A percentile compares a stretch with the other conserved stretches of the same genome.
phyloP scores from a whole-genome alignment of 2,113 vertebrate species.

The Sorex araneus region DNA sequence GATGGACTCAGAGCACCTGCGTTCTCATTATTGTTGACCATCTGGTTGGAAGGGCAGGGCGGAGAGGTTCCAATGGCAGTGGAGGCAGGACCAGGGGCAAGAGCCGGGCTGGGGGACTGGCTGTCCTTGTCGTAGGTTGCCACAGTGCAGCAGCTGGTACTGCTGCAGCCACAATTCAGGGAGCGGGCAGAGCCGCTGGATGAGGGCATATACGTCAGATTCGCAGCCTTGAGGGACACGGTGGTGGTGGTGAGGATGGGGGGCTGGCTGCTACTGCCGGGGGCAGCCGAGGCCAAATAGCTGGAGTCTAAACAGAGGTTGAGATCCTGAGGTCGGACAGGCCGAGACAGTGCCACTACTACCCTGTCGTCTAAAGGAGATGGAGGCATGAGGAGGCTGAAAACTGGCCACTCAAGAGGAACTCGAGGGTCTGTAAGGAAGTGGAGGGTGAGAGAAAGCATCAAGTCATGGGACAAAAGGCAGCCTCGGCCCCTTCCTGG shows the following conservation, averaged over 20 bases:
- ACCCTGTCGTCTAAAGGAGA: conserved; percentile 99
- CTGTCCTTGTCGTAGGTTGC: conserved; percentile 97
- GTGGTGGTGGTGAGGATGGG: conserved; percentile 92
- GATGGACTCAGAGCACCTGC: conserved; percentile 92
- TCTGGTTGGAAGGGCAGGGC: conserved; percentile 90
- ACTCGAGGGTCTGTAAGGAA: conserved; percentile 92
- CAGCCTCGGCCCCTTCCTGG: conserved; percentile 32
- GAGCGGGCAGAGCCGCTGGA: conserved; percentile 99
- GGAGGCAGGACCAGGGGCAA: conserved; percentile 90
- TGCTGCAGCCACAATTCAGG: conserved; percentile 99
- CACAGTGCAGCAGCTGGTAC: conserved; percentile 99
- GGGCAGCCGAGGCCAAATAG: conserved; percentile 92
- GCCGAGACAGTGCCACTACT: conserved; percentile 98
- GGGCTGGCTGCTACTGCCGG: conserved; percentile 86
- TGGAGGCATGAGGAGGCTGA: conserved; percentile 99
- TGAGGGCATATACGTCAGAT: conserved; percentile 99
- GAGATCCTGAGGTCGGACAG: conserved; percentile 99
- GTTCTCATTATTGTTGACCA: conserved; percentile 94
- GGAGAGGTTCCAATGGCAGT: conserved; percentile 90
- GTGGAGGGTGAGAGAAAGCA: conserved; percentile 70
- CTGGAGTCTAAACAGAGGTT: conserved; percentile 96
- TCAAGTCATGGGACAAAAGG: conserved; percentile 62
- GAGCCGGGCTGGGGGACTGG: conserved; percentile 93
- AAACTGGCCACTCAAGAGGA: conserved; percentile 93
- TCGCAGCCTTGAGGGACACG: conserved; percentile 96